Evolutionary conservation across 2,888 invertebrate species (phyloP), one percentile per base, ranked within the genome.

Genomic region (Hirtodrosophila cameraria): DNA sequence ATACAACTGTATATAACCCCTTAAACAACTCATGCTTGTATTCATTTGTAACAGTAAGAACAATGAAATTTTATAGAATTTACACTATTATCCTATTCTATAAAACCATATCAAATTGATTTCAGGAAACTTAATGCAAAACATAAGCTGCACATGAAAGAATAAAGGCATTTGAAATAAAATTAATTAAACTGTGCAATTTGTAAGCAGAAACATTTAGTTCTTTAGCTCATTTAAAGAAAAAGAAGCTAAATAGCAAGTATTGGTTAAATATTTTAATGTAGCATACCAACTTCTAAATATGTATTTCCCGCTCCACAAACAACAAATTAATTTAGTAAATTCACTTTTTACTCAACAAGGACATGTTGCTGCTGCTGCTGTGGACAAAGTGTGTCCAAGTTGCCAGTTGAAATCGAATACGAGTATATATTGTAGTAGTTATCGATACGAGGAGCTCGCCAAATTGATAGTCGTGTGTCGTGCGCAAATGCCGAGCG

Each of bases 401-500:
- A 46, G 54, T 15, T 25, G n/a, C 20, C 27, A 36, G 39, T 39
- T 16, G 30, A 52, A 48, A 36, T 53, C 42, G 46, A 55, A 23
- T 23, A 2, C 8, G n/a, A n/a, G n/a, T n/a, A n/a, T n/a, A n/a
- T n/a, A n/a, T n/a, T n/a, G n/a, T n/a, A n/a, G 54, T 55, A 35
- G 64, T 46, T 43, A 48, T 43, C 58, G 65, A 41, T 35, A 18
- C 43, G 30, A 53, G 48, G 13, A 38, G 33, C 57, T 42, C 41
- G 36, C 46, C 59, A 71, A 77, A 82, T 83, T 73, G 77, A 79
- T 73, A 84, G 84, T 84, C 75, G 83, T 75, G 82, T 80, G 84
- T 86, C 85, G 86, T 84, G 86, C 82, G 71, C 75, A 72, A 80
- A 80, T 82, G 69, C 80, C 79, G 77, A 69, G 82, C 86, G 80